phyloP scores from a whole-genome alignment of 1,140 invertebrate species.

The Lordiphosa collinella region DNA sequence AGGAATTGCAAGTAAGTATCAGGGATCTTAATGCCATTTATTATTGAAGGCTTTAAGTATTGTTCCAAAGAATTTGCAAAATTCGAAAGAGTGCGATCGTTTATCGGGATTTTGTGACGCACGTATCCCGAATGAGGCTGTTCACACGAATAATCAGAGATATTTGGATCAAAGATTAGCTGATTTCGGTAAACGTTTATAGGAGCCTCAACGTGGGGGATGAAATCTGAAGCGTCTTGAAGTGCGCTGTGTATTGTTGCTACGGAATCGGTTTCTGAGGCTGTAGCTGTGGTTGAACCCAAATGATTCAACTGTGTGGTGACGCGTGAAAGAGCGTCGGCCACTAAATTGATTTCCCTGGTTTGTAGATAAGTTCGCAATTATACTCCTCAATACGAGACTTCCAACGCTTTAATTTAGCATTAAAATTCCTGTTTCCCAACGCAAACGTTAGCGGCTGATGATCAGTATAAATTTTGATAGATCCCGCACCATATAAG shows the following conservation, averaged over 20 bases:
- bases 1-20: too few species aligned
- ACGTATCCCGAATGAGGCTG: not conserved
- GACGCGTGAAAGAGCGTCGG: slow-evolving; percentile 5
- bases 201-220: not conserved
- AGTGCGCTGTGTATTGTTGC: not conserved
- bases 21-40: too few species aligned
- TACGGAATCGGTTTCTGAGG: too few species aligned
- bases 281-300: too few species aligned
- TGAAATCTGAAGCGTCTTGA: not conserved
- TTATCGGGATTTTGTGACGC: not conserved
- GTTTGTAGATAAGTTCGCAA: too few species aligned
- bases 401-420: slow-evolving; percentile 1
- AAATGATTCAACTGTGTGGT: not conserved
- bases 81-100: too few species aligned
- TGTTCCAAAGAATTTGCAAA: not conserved
- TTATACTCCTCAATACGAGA: slow-evolving; percentile 12
- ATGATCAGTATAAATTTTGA: too few species aligned
- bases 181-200: slow-evolving; percentile 11
- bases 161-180: not conserved
- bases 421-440: too few species aligned
- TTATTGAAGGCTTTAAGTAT: too few species aligned
- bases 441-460: too few species aligned
- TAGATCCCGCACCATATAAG: too few species aligned
- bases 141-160: not conserved
- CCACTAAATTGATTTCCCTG: too few species aligned